Evolutionary conservation across 2,797 vertebrate genomes (phyloP).

Genomic region (Malurus leucopterus): DNA sequence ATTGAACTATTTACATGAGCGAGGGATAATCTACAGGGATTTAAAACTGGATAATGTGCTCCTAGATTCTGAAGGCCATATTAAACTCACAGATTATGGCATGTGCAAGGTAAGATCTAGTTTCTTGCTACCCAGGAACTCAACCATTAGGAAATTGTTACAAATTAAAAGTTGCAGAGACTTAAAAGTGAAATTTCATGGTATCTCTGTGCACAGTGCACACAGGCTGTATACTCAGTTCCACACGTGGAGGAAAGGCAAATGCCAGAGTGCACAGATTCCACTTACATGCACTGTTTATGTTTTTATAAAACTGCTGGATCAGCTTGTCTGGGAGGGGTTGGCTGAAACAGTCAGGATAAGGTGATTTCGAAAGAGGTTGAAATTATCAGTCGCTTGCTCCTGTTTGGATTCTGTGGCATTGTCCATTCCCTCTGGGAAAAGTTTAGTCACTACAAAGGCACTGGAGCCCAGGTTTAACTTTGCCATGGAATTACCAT

Average conservation of each 20-base stretch:
- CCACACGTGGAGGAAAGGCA: not conserved
- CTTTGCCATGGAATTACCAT: not conserved
- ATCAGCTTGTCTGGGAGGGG: not conserved
- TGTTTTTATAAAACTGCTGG: not conserved
- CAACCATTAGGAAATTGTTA: not conserved
- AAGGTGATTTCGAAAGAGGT: not conserved
- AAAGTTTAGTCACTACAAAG: not conserved
- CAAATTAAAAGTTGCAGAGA: not conserved
- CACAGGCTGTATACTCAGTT: not conserved
- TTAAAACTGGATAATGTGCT: slow-evolving; percentile 97
- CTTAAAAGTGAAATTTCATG: not conserved
- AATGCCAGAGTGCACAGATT: not conserved
- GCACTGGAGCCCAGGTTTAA: not conserved
- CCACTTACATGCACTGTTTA: too few relatives aligned
- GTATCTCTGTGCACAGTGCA: not conserved
- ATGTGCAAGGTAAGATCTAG: slow-evolving; percentile 92
- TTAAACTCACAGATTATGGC: slow-evolving; percentile 98
- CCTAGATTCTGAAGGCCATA: slow-evolving; percentile 97
- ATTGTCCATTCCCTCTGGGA: not conserved
- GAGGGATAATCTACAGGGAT: slow-evolving; percentile 98
- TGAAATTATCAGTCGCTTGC: not conserved
- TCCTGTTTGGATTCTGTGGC: not conserved
- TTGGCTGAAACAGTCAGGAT: not conserved
- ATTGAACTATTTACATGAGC: slow-evolving; percentile 96
- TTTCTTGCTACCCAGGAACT: not conserved